Conservation (phyloP, 2,888 invertebrate genomes). For the Euphydryas editha region DNA sequence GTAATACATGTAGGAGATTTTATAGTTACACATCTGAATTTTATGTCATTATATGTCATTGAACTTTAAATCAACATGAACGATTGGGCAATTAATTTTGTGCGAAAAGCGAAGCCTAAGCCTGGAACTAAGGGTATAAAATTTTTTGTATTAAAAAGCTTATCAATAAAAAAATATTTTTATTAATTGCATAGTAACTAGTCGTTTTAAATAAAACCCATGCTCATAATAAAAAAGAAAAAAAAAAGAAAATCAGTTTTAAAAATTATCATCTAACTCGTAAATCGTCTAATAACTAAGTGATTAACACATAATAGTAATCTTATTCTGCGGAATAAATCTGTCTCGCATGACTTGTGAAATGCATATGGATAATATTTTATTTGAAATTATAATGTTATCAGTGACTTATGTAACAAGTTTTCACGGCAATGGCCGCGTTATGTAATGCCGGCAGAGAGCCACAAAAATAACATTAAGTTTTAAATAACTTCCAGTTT, state of each 20-base stretch:
- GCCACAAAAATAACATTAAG: not conserved
- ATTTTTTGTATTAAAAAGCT: too few species aligned
- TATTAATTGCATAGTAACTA: not conserved
- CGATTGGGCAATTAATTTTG: too few species aligned
- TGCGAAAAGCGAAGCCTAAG: too few species aligned
- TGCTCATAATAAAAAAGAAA: not conserved
- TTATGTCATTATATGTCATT: too few species aligned
- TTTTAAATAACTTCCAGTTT: not conserved
- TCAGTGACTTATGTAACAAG: slow-evolving; percentile 28
- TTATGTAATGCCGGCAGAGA: not conserved
- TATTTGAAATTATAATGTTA: slow-evolving; percentile 33
- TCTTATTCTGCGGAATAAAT: slow-evolving; percentile 9
- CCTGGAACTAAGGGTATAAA: too few species aligned
- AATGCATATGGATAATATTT: slow-evolving; percentile 37
- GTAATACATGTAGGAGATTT: too few species aligned
- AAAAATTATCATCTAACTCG: not conserved
- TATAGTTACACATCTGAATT: too few species aligned
- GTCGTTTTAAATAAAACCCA: not conserved
- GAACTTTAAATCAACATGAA: too few species aligned
- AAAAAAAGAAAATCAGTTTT: not conserved
- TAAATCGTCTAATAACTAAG: not conserved
- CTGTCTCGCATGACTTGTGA: slow-evolving; percentile 34
- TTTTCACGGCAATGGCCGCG: slow-evolving; percentile 39
- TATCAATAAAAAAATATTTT: too few species aligned
- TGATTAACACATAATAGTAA: not conserved